Percentiles rank a stretch among this genome's conserved stretches.
Evolutionary conservation across 2,113 vertebrate species (phyloP).

Genomic region (Oryzias curvinotus): DNA sequence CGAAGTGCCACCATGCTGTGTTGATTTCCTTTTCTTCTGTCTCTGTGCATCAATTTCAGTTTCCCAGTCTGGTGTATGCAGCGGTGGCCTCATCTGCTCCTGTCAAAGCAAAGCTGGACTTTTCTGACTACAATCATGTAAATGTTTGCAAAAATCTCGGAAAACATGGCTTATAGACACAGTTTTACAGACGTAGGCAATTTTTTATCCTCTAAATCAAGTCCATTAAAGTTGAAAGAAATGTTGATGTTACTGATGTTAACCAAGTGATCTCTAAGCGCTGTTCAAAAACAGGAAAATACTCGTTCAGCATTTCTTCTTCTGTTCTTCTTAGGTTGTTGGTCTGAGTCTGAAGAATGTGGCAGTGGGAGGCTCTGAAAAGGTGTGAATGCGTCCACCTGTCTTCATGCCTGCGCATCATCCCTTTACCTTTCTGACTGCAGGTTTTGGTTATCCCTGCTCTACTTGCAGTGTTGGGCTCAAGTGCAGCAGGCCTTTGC

Average conservation of each 20-base stretch:
- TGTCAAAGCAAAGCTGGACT: slow-evolving; percentile 81
- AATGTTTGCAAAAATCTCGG: not conserved
- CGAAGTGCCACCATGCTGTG: not conserved
- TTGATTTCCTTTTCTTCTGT: not conserved
- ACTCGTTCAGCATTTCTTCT: not conserved
- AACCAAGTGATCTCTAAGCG: no score
- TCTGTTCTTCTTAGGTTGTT: slow-evolving; percentile 78
- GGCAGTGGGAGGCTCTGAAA: slow-evolving; percentile 80
- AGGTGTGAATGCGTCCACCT: slow-evolving; percentile 66
- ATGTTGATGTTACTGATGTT: no score
- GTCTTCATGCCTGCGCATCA: not conserved
- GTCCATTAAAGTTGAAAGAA: no score
- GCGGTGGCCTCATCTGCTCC: slow-evolving; percentile 87
- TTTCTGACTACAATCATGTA: slow-evolving; percentile 82
- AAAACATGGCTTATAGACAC: not conserved
- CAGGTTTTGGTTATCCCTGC: not conserved
- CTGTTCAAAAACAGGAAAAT: no score
- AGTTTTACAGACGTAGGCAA: not conserved
- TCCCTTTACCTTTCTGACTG: not conserved
- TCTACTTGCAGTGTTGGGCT: slow-evolving; percentile 70
- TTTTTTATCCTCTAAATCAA: not conserved
- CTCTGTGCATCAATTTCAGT: slow-evolving; percentile 62
- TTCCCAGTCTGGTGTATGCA: slow-evolving; percentile 82
- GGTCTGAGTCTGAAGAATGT: slow-evolving; percentile 75
- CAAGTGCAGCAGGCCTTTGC: slow-evolving; percentile 72